Evolutionary conservation across 2,797 vertebrate genomes (phyloP).

Genomic region (Fistularia commersonii): DNA sequence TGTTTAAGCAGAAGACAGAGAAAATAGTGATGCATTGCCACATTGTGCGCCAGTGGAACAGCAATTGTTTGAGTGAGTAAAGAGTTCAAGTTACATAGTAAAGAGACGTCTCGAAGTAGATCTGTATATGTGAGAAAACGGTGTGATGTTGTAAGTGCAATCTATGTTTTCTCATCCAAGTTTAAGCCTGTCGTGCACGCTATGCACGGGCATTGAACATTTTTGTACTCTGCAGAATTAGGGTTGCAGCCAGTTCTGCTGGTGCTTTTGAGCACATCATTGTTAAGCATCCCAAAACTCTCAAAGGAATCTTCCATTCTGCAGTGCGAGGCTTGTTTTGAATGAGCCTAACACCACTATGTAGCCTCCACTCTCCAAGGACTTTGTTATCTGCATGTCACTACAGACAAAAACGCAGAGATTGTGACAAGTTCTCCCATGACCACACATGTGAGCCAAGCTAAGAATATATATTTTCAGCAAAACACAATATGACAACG

Average conservation of each 20-base stretch:
- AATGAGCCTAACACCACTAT: slow-evolving; percentile 41
- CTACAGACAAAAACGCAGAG: slow-evolving; percentile 30
- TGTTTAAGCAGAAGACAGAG: slow-evolving; percentile 26
- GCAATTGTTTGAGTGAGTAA: too few species aligned
- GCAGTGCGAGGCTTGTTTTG: slow-evolving; percentile 46
- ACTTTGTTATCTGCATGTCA: slow-evolving; percentile 47
- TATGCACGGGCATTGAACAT: background rate
- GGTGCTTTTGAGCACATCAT: slow-evolving; percentile 15
- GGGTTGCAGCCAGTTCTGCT: slow-evolving; percentile 10
- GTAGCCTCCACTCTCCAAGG: slow-evolving; percentile 46
- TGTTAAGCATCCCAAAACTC: slow-evolving; percentile 43
- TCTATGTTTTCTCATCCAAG: slow-evolving; percentile 7
- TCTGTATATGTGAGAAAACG: background rate
- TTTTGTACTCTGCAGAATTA: slow-evolving; percentile 26
- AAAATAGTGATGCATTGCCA: slow-evolving; percentile 19
- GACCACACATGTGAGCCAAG: slow-evolving; percentile 37
- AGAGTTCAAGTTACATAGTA: too few species aligned
- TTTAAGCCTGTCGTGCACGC: slow-evolving; percentile 9
- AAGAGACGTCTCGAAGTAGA: too few species aligned
- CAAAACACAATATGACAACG: too few species aligned
- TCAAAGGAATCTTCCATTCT: slow-evolving; percentile 47
- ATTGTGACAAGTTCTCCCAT: slow-evolving; percentile 28
- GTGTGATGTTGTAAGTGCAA: slow-evolving; percentile 16
- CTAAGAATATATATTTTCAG: slow-evolving; percentile 5
- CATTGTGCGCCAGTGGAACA: background rate